These are phyloP conservation scores for Volucella inanis DNA, from an alignment of 2,888 invertebrate species.

Conservation along the genomic window DNA sequence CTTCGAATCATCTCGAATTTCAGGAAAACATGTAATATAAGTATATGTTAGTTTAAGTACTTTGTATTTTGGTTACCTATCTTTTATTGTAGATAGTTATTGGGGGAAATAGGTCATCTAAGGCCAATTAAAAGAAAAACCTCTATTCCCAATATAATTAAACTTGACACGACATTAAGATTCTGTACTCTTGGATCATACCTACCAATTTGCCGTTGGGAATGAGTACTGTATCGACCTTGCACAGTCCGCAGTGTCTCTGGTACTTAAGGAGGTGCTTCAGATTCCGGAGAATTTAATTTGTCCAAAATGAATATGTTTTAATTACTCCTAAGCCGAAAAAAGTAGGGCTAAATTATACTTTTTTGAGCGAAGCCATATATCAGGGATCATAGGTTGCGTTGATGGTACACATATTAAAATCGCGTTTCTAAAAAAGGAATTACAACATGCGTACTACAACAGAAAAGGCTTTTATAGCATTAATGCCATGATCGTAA, in stretches of 20 bases:
- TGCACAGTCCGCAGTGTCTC: not conserved
- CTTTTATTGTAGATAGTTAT: no score
- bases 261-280: not conserved
- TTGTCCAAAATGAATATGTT: not conserved
- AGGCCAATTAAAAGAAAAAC: no score
- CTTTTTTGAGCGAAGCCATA: not conserved
- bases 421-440: no score
- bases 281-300: not conserved
- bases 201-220: not conserved
- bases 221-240: constrained; percentile 5
- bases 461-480: constrained; percentile 5
- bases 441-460: not conserved
- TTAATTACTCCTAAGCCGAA: not conserved
- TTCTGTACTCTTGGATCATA: not conserved
- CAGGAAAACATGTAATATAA: no score
- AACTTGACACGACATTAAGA: no score
- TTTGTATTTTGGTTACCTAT: no score
- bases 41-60: no score
- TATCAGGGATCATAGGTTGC: not conserved
- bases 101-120: no score
- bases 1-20: no score
- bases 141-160: no score
- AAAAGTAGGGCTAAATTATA: not conserved
- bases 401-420: no score
- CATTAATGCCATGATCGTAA: not conserved